Evolutionary conservation across 2,797 vertebrate species (phyloP).

Genomic region (Meriones psammophilus): DNA sequence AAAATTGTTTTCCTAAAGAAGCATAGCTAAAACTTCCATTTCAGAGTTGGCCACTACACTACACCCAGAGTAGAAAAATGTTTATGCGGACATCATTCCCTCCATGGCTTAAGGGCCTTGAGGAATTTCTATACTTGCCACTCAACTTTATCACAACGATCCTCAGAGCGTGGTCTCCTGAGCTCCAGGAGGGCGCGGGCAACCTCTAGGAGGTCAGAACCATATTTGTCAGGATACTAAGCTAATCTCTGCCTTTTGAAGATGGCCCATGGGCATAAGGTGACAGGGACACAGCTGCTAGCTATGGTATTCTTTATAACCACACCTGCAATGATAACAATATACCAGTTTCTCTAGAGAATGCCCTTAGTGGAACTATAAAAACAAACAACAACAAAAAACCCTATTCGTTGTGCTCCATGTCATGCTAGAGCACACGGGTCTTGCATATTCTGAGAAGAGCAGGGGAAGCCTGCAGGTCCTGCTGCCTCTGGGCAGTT

Average conservation of each 20-base stretch:
- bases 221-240: slow-evolving; percentile 2
- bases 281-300: no score
- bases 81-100: neutral
- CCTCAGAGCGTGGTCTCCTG: neutral
- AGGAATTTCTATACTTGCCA: slow-evolving; percentile 30
- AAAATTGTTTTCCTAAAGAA: slow-evolving; percentile 15
- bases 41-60: slow-evolving; percentile 39
- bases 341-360: neutral
- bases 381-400: neutral
- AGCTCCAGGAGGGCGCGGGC: neutral
- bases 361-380: neutral
- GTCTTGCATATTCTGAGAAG: neutral
- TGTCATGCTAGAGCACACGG: neutral
- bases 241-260: neutral
- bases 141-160: neutral
- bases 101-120: neutral
- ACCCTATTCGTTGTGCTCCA: neutral
- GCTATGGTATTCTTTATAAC: neutral
- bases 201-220: neutral
- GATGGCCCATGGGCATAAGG: neutral
- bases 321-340: neutral
- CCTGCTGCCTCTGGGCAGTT: neutral
- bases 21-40: slow-evolving; percentile 8
- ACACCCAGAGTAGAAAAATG: neutral
- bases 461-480: neutral